Evolutionary conservation across 2,113 vertebrate genomes (phyloP).

Genomic region (Mobula hypostoma): DNA sequence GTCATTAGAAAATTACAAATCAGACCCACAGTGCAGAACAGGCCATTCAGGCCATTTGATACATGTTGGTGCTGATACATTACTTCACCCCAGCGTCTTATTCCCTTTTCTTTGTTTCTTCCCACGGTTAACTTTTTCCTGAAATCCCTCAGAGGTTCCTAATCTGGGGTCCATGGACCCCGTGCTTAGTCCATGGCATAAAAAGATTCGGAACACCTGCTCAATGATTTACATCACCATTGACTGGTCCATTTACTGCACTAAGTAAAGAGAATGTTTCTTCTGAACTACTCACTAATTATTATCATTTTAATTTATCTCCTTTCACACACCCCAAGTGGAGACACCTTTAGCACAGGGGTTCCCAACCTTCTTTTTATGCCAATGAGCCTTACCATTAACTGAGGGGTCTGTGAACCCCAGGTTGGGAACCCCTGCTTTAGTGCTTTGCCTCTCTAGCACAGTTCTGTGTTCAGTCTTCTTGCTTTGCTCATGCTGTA

Average conservation of each 20-base stretch:
- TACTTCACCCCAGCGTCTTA: background rate
- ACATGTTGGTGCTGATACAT: background rate
- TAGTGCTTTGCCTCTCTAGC: background rate
- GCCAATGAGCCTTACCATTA: no score
- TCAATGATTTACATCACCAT: background rate
- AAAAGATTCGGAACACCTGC: no score
- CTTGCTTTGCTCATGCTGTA: background rate
- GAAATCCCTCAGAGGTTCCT: background rate
- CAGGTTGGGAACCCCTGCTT: background rate
- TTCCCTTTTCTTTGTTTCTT: background rate
- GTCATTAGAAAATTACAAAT: background rate
- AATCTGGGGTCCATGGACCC: no score
- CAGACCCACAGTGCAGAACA: background rate
- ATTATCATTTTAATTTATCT: background rate
- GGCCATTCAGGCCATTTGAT: background rate
- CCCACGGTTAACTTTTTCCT: background rate
- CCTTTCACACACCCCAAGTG: background rate
- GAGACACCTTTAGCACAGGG: background rate
- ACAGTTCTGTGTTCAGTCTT: background rate
- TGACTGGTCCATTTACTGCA: background rate
- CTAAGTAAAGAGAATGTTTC: background rate
- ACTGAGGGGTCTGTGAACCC: no score
- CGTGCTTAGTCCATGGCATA: no score
- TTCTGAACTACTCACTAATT: background rate
- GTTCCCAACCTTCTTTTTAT: no score